Evolutionary conservation across 1,140 invertebrate genomes (phyloP), one percentile per base, ranked within the genome.

Genomic region (Pogonomyrmex californicus): DNA sequence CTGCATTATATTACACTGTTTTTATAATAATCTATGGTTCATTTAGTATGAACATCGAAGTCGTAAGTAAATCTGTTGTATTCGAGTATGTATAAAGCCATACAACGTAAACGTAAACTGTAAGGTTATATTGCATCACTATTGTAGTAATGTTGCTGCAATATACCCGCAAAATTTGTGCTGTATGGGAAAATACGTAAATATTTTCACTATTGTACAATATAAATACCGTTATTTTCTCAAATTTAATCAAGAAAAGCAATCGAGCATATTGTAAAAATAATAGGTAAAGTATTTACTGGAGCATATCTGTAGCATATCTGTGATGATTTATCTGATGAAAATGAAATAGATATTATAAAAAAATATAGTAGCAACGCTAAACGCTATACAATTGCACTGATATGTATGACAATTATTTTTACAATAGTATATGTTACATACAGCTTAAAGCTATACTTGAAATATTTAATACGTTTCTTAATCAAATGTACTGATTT

Each of bases 321-420:
- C 2, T 47, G 30, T 47, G 14, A 63, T 41, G 14, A 47, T 0
- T 7, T 77, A n/a, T 47, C 23, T 12, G 75, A 77, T 2, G 4
- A 47, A 47, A 77, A 62, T 12, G 75, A 63, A 63, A 36, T 77
- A 0, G 6, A 17, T 77, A 36, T 77, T 12, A 36, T 77, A 14
- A n/a, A 33, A 47, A 33, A 63, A 1, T 77, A 77, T 14, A 23
- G 41, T n/a, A 36, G 1, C 23, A 6, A 47, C 4, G 17, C 41
- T 4, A 63, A 62, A 62, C 41, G 41, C n/a, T 62, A n/a, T 9
- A 77, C 58, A 4, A 2, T 4, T 47, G 10, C 6, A 5, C 0
- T 77, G 5, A n/a, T 10, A 56, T 14, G 58, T 63, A 77, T 47
- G 75, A 49, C 23, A 4, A 14, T 17, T 17, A 4, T 7, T 30